Evolutionary conservation across 2,888 invertebrate species (phyloP), one percentile per base, ranked within the genome.

Genomic region (Thecophora atra): DNA sequence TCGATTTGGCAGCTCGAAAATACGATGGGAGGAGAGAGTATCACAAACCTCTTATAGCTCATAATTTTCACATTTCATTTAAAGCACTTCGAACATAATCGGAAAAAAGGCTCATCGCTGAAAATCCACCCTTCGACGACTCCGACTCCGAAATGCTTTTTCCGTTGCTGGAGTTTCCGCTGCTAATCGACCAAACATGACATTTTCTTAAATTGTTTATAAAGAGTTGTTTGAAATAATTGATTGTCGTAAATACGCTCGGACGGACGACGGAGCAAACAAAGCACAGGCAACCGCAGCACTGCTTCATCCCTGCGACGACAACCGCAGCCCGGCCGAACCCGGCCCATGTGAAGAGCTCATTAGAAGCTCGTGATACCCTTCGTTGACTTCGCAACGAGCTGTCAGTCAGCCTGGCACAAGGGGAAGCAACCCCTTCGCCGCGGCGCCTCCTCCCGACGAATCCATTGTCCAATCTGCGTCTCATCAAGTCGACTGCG

Each of bases 131-230:
- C 37, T 37, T 37, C 11, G 6, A 37, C 6, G 37, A 11, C n/a
- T n/a, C 6, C 37, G 37, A 6, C 37, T 37, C 37, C 11, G 37
- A 37, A 30, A 37, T 11, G 37, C n/a, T n/a, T n/a, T n/a, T n/a
- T n/a, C n/a, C n/a, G n/a, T n/a, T n/a, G n/a, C n/a, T n/a, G n/a
- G n/a, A n/a, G 37, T 11, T 6, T 1, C 37, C 11, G 37, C 51
- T 58, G 51, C 56, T 58, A 71, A 71, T 65, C 64, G 64, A 65
- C 71, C 71, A 71, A 71, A 71, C 71, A 71, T 42, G 26, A 56
- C 65, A 8, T 71, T 71, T 71, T 65, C 56, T 58, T 28, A 44
- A 56, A 63, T 63, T 30, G 63, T 70, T 70, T 52, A 5, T 17
- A 47, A 56, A 71, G 56, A 71, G 65, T 63, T 42, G 70, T 63